Evolutionary conservation across 2,797 vertebrate genomes (phyloP), one percentile per base, ranked within the genome.

Genomic region (Halcyon smyrnensis): DNA sequence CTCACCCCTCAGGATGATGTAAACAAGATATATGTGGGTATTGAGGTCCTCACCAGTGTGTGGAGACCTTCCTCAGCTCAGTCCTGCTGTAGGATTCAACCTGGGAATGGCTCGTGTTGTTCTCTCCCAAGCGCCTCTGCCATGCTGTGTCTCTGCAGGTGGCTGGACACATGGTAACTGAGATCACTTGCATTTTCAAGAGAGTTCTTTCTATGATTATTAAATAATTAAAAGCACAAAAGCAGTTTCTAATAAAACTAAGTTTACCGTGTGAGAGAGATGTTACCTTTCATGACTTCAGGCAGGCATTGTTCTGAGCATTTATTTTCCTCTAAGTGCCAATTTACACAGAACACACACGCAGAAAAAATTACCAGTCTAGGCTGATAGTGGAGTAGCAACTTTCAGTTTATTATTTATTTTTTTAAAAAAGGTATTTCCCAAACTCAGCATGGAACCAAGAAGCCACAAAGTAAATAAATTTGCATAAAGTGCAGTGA

Each of bases 211-310:
- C 34, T 36, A 46, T 37, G 70, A 19, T 60, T 71, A 77, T 80
- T 94, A 68, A 95, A 93, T 87, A 93, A 95, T 94, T 94, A 78
- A 90, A 90, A 84, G 56, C 69, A 83, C 43, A 84, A 90, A 75
- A 56, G 74, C 32, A n/a, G 19, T 65, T 77, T 54, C 81, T 65
- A 86, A 85, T 89, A 78, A 76, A 24, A 71, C 62, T 69, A 50
- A 36, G 46, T 59, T 68, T 15, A 18, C 60, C 15, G 1, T 18
- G 24, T 60, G n/a, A 28, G 46, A 28, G 63, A 43, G 51, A 78
- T 94, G 69, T 65, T 79, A 79, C 24, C 48, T 57, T 90, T 83
- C 46, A 41, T 8, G 45, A 56, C 74, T 56, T 90, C 67, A 87
- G 78, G 80, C 68, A 74, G 68, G 68, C 64, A 7, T 60, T 8